A percentile compares a stretch with the other conserved stretches of the same genome.
These are phyloP conservation scores for Epinephelus lanceolatus DNA, from an alignment of 2,113 vertebrate genomes.

Conservation along the genomic window DNA sequence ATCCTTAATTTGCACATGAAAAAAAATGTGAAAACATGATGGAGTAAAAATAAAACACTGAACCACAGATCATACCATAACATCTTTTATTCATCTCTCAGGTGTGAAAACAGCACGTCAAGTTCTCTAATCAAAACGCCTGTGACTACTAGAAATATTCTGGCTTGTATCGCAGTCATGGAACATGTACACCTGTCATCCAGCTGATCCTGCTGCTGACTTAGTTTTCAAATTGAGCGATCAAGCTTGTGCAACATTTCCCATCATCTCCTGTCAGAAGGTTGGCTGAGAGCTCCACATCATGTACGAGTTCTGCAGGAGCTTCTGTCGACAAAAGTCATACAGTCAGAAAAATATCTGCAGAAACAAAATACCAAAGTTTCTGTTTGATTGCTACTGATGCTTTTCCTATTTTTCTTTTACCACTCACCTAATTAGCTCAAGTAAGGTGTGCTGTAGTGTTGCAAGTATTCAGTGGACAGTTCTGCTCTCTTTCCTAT, in stretches of 20 bases:
- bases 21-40: background rate
- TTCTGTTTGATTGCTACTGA: background rate
- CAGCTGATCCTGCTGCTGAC: background rate
- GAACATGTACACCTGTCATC: conserved; percentile 18
- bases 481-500: background rate
- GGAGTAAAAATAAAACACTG: background rate
- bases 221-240: conserved; percentile 21
- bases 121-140: background rate
- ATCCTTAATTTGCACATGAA: background rate
- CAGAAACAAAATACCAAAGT: background rate
- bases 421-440: background rate
- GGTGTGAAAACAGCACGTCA: conserved; percentile 1
- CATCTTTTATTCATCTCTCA: background rate
- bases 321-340: conserved; percentile 4
- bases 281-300: conserved; percentile 1
- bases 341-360: background rate
- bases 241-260: conserved; percentile 13
- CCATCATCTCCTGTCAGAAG: conserved; percentile 3
- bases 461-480: background rate
- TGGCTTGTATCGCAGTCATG: background rate
- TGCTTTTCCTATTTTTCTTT: background rate
- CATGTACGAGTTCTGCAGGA: background rate
- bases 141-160: background rate
- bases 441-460: too few relatives aligned
- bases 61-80: background rate